phyloP scores from a whole-genome alignment of 1,140 invertebrate genomes.

The Drusus annulatus region DNA sequence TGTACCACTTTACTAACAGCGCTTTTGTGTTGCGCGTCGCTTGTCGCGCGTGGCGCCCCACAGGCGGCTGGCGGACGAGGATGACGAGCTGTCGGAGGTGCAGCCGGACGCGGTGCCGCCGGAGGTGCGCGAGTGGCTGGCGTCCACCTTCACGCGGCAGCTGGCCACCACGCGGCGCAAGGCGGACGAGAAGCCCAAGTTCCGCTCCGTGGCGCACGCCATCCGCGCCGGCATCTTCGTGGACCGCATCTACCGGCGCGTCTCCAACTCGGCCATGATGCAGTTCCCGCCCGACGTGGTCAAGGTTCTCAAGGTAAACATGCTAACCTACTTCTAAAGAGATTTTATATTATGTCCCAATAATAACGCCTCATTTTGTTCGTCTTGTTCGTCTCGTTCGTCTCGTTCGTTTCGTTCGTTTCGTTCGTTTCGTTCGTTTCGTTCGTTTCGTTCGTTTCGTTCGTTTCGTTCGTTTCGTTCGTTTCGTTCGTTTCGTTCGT shows the following conservation, averaged over 20 bases:
- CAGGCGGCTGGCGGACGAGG: slow-evolving; percentile 87
- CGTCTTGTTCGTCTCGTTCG: too few relatives aligned
- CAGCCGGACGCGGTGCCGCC: slow-evolving; percentile 95
- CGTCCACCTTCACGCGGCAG: slow-evolving; percentile 96
- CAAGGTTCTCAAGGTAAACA: slow-evolving; percentile 86
- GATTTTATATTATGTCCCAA: too few relatives aligned
- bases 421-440: too few relatives aligned
- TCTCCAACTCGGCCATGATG: slow-evolving; percentile 88
- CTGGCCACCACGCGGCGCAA: slow-evolving; percentile 81
- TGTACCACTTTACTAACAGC: too few relatives aligned
- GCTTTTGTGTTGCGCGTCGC: not conserved
- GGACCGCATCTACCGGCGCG: slow-evolving; percentile 93
- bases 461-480: too few relatives aligned
- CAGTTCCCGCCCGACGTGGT: slow-evolving; percentile 93
- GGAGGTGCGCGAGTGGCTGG: slow-evolving; percentile 97
- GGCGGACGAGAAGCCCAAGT: slow-evolving; percentile 88
- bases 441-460: too few relatives aligned
- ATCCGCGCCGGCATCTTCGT: slow-evolving; percentile 98
- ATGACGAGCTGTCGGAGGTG: slow-evolving; percentile 91
- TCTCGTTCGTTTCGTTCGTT: too few relatives aligned
- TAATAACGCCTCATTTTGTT: too few relatives aligned
- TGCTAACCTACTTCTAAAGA: too few relatives aligned
- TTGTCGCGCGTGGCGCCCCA: slow-evolving; percentile 19
- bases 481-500: too few relatives aligned
- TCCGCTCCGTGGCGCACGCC: slow-evolving; percentile 96